These are phyloP conservation scores for Pangasius sanitwongsei DNA, from an alignment of 2,797 vertebrate genomes.

Conservation along the genomic window DNA sequence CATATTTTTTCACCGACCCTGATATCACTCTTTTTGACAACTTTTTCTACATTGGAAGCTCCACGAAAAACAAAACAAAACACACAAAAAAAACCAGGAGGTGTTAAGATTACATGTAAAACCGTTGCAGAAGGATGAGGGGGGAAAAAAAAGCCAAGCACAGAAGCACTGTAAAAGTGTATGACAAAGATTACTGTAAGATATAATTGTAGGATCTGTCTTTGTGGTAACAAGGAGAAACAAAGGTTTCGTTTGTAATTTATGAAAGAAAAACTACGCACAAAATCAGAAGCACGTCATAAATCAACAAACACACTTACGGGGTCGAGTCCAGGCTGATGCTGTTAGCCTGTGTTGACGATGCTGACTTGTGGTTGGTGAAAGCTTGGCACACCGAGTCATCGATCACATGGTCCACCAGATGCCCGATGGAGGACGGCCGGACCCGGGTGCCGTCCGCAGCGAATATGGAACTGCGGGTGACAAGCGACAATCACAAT, in stretches of 20 bases:
- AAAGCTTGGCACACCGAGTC: slow-evolving; percentile 88
- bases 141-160: not conserved
- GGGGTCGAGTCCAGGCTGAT: slow-evolving; percentile 93
- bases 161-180: not conserved
- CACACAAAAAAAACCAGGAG: too few relatives aligned
- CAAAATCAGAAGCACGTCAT: too few relatives aligned
- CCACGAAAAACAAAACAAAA: too few relatives aligned
- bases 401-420: slow-evolving; percentile 92
- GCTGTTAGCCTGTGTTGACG: slow-evolving; percentile 96
- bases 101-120: not conserved
- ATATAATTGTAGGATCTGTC: not conserved
- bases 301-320: slow-evolving; percentile 72
- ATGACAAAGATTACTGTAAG: not conserved
- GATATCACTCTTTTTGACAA: too few relatives aligned
- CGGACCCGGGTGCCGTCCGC: slow-evolving; percentile 89
- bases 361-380: slow-evolving; percentile 92
- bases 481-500: not conserved
- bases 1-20: too few relatives aligned
- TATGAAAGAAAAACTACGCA: not conserved
- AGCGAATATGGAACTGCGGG: slow-evolving; percentile 80
- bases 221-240: not conserved
- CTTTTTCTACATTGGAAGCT: too few relatives aligned
- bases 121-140: not conserved
- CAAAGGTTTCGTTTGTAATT: not conserved
- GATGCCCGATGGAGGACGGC: slow-evolving; percentile 93